Conservation (phyloP, 1,140 invertebrate genomes). For the Hycleus phaleratus region DNA sequence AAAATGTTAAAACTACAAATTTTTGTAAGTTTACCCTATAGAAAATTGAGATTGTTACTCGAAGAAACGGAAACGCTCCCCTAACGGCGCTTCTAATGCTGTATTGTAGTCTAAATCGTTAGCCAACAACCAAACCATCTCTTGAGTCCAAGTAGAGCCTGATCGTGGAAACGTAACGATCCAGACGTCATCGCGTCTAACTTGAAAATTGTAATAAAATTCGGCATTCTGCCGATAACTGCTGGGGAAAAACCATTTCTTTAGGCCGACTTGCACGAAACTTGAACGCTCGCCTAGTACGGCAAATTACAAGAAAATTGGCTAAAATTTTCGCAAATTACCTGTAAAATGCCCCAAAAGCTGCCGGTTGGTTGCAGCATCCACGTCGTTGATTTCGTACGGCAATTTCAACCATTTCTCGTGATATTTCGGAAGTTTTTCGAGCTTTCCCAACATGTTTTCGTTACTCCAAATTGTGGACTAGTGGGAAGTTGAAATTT, state of each 20-base stretch:
- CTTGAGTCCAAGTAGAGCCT: constrained; percentile 77
- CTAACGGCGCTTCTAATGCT: constrained; percentile 49
- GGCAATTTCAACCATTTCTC: constrained; percentile 39
- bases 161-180: constrained; percentile 71
- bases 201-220: constrained; percentile 62
- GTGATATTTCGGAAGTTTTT: too few species aligned
- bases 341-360: constrained; percentile 49
- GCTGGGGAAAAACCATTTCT: constrained; percentile 63
- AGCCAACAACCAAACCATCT: constrained; percentile 68
- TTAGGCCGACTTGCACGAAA: constrained; percentile 52
- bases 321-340: constrained; percentile 19
- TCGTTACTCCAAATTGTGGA: too few species aligned
- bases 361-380: constrained; percentile 42
- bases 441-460: too few species aligned
- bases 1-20: constrained; percentile 51
- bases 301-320: not conserved
- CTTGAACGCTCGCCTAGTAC: constrained; percentile 57
- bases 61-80: constrained; percentile 63
- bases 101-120: constrained; percentile 63
- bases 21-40: constrained; percentile 3
- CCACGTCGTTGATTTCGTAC: constrained; percentile 45
- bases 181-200: constrained; percentile 59
- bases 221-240: constrained; percentile 55
- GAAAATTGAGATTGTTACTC: constrained; percentile 48
- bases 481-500: too few species aligned